Percentiles rank a stretch among this genome's conserved stretches.
phyloP scores from a whole-genome alignment of 2,888 invertebrate species.

The Metopia argyrocephala region DNA sequence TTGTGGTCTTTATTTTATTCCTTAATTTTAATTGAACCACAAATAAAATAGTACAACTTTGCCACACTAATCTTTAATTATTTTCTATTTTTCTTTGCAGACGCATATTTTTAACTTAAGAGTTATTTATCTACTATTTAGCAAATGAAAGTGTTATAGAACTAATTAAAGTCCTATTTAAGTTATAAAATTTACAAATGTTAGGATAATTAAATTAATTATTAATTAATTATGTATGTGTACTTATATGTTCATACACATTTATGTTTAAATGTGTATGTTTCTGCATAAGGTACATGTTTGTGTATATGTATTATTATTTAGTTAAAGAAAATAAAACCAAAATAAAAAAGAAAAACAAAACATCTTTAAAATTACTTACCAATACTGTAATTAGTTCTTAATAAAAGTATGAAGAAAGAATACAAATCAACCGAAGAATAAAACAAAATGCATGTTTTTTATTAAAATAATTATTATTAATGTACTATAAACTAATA shows the following conservation, averaged over 20 bases:
- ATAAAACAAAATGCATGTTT: constrained; percentile 32
- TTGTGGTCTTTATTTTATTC: too few relatives aligned
- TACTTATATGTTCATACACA: not conserved
- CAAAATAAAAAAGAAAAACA: not conserved
- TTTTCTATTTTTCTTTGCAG: constrained; percentile 65
- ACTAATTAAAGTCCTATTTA: constrained; percentile 61
- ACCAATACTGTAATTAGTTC: constrained; percentile 38
- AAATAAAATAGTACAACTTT: too few relatives aligned
- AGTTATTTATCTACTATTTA: constrained; percentile 58
- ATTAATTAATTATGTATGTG: not conserved
- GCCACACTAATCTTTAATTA: not conserved
- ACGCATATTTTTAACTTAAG: constrained; percentile 75
- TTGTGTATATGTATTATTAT: constrained; percentile 25
- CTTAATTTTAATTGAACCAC: too few relatives aligned
- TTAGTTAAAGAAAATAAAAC: not conserved
- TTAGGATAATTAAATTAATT: constrained; percentile 45
- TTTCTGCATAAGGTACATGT: not conserved
- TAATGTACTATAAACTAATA: constrained; percentile 23
- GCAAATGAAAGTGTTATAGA: constrained; percentile 57
- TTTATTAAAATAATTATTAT: constrained; percentile 15
- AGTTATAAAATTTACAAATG: constrained; percentile 51
- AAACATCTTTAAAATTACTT: too few relatives aligned
- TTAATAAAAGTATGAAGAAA: constrained; percentile 9
- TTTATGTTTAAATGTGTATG: not conserved
- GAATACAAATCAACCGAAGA: not conserved